Percentiles rank a stretch among this genome's conserved stretches.
Evolutionary conservation across 2,113 vertebrate species (phyloP).

Genomic region (Ptychochromis oligacanthus): DNA sequence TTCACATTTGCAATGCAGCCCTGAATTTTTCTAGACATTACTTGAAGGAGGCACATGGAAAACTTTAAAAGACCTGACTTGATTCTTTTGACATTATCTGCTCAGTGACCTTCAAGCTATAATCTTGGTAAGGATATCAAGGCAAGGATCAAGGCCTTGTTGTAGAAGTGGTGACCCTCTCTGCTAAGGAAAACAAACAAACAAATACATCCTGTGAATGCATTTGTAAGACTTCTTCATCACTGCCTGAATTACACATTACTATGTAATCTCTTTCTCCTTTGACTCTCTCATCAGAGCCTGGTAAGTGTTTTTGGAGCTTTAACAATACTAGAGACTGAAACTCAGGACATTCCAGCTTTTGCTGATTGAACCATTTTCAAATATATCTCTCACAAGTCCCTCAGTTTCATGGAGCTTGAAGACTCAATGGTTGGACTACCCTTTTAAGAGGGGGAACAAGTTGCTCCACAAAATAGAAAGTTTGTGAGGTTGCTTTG

Average conservation of each 20-base stretch:
- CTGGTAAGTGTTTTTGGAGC: neutral
- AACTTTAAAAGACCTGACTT: no score
- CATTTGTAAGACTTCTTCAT: neutral
- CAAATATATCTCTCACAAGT: no score
- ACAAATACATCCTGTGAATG: neutral
- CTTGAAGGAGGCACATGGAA: no score
- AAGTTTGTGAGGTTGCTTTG: neutral
- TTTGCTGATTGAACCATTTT: no score
- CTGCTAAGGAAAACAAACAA: neutral
- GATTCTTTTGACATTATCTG: no score
- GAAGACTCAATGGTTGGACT: neutral
- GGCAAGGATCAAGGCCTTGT: constrained; percentile 18
- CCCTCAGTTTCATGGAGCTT: neutral
- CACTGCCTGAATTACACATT: neutral
- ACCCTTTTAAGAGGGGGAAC: no score
- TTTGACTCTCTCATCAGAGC: neutral
- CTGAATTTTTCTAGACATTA: no score
- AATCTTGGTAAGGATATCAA: neutral
- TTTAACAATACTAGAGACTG: neutral
- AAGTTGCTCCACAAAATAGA: neutral
- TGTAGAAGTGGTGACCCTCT: neutral
- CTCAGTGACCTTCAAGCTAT: neutral
- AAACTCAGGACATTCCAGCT: neutral
- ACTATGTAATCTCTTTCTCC: neutral
- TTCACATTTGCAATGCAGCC: no score